A percentile compares a stretch with the other conserved stretches of the same genome.
phyloP scores from a whole-genome alignment of 1,140 invertebrate genomes.

The Lepidostoma basale region DNA sequence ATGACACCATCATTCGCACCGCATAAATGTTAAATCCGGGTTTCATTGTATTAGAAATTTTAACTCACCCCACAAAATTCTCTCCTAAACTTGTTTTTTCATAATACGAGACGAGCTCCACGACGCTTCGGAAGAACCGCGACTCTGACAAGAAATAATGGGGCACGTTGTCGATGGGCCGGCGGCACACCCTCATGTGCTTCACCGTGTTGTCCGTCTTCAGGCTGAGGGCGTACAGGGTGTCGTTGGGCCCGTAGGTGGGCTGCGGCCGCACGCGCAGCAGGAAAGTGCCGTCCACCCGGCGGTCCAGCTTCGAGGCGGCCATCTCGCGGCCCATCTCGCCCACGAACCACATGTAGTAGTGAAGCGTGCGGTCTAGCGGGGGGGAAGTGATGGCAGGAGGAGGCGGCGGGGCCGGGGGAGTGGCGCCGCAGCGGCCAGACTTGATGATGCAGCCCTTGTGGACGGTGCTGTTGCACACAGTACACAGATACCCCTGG shows the following conservation, averaged over 20 bases:
- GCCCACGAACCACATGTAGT: constrained; percentile 77
- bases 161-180: constrained; percentile 59
- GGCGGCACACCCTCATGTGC: constrained; percentile 85
- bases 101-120: constrained; percentile 90
- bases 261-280: constrained; percentile 78
- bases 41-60: background rate
- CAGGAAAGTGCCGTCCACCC: constrained; percentile 88
- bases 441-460: constrained; percentile 78
- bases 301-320: constrained; percentile 74
- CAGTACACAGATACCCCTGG: constrained; percentile 79
- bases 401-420: constrained; percentile 60
- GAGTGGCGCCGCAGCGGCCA: constrained; percentile 68
- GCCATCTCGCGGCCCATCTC: constrained; percentile 87
- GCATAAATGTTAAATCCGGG: background rate
- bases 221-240: constrained; percentile 85
- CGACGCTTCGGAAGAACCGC: constrained; percentile 87
- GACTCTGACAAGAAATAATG: constrained; percentile 86
- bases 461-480: constrained; percentile 75
- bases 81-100: constrained; percentile 85
- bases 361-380: constrained; percentile 62
- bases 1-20: too few relatives aligned
- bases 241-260: constrained; percentile 63
- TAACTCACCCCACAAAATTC: constrained; percentile 83
- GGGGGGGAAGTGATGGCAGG: constrained; percentile 60
- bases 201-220: constrained; percentile 85